phyloP scores from a whole-genome alignment of 2,888 invertebrate species.

The Xestoiulus laeticollis region DNA sequence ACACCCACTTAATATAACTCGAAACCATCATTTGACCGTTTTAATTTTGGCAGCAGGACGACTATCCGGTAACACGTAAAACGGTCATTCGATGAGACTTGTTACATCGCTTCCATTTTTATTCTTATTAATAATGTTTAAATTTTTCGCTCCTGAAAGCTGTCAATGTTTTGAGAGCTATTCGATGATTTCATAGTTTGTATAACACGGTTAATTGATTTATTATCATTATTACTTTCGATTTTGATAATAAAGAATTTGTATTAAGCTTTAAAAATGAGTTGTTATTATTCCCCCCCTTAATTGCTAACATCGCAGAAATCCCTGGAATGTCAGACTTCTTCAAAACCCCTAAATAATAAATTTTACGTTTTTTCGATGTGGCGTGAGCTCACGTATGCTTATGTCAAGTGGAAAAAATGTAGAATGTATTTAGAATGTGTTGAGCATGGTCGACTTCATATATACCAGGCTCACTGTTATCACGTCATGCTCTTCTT shows the following conservation, averaged over 20 bases:
- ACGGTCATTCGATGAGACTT: background rate
- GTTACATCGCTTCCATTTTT: constrained; percentile 21
- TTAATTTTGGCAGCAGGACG: background rate
- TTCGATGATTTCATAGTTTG: constrained; percentile 24
- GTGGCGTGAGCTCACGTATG: too few species aligned
- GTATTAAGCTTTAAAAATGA: background rate
- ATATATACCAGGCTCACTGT: too few species aligned
- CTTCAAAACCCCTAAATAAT: too few species aligned
- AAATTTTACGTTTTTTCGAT: too few species aligned
- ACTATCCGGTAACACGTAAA: background rate
- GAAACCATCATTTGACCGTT: background rate
- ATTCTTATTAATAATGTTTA: constrained; percentile 1
- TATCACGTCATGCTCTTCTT: too few species aligned
- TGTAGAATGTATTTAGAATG: too few species aligned
- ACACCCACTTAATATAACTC: background rate
- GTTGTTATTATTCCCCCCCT: too few species aligned
- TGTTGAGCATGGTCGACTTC: too few species aligned
- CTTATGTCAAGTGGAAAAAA: too few species aligned
- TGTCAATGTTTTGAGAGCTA: background rate
- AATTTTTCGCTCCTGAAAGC: constrained; percentile 32
- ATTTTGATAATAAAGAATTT: constrained; percentile 35
- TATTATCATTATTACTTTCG: background rate
- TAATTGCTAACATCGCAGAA: too few species aligned
- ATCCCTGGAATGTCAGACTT: too few species aligned
- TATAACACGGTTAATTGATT: constrained; percentile 28